Conservation (phyloP, 2,113 vertebrate genomes). For the Chionodraco myersi region DNA sequence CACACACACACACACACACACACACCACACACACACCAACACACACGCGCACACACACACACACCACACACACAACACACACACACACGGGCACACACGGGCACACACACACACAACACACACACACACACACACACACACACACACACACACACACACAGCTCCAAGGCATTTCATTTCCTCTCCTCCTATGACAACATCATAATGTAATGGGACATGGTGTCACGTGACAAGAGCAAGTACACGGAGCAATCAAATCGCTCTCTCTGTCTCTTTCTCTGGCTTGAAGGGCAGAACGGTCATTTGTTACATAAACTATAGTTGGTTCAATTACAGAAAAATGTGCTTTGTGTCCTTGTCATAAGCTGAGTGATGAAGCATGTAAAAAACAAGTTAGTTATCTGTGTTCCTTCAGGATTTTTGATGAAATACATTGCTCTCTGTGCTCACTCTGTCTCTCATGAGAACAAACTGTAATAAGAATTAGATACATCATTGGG, state of each 20-base stretch:
- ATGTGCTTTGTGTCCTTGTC: slow-evolving; percentile 71
- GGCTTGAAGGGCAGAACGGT: slow-evolving; percentile 77
- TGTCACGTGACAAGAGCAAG: slow-evolving; percentile 76
- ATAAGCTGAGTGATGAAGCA: slow-evolving; percentile 52
- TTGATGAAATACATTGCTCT: slow-evolving; percentile 40
- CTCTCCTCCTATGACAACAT: slow-evolving; percentile 78
- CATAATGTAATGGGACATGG: slow-evolving; percentile 79
- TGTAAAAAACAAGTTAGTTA: slow-evolving; percentile 43
- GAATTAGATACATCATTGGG: neutral
- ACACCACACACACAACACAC: neutral
- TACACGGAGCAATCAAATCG: slow-evolving; percentile 70
- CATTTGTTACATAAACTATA: slow-evolving; percentile 73
- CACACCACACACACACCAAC: slow-evolving; percentile 18
- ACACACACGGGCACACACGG: neutral
- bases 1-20: neutral
- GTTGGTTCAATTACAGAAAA: slow-evolving; percentile 74
- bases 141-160: slow-evolving; percentile 33
- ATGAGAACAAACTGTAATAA: neutral
- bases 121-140: slow-evolving; percentile 20
- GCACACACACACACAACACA: slow-evolving; percentile 23
- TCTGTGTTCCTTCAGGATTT: slow-evolving; percentile 29
- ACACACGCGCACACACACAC: slow-evolving; percentile 25
- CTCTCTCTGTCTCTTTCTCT: slow-evolving; percentile 54
- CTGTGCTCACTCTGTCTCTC: slow-evolving; percentile 1
- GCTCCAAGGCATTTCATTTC: slow-evolving; percentile 78